A percentile compares a stretch with the other conserved stretches of the same genome.
Conservation (phyloP, 1,140 invertebrate genomes). For the Coelopa frigida region DNA sequence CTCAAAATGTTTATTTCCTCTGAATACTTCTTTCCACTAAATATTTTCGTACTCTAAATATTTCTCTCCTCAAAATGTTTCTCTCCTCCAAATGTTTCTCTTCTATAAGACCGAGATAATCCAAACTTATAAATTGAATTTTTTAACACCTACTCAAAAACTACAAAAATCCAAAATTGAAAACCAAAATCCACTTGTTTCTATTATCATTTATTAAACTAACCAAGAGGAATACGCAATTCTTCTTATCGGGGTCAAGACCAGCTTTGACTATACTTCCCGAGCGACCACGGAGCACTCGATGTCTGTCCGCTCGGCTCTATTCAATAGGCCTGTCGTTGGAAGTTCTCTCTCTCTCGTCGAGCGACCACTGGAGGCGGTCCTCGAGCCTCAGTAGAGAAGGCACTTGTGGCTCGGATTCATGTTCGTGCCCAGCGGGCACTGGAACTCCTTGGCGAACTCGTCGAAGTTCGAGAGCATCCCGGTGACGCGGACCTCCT, state of each 20-base stretch:
- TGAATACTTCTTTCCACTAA: neutral
- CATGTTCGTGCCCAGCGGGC: slow-evolving; percentile 68
- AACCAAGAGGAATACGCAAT: no score
- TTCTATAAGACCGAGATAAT: neutral
- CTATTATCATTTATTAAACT: neutral
- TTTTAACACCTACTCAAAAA: neutral
- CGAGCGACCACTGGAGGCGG: no score
- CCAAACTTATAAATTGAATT: neutral
- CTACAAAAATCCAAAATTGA: neutral
- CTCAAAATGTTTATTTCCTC: neutral
- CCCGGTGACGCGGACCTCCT: slow-evolving; percentile 74
- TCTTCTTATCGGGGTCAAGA: no score
- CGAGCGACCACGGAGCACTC: no score
- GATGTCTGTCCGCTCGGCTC: no score
- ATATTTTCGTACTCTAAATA: neutral
- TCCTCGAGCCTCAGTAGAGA: slow-evolving; percentile 47
- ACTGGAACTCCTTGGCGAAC: slow-evolving; percentile 79
- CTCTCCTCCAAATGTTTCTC: neutral
- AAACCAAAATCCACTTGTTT: neutral
- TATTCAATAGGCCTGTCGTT: no score
- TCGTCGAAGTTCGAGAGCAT: slow-evolving; percentile 79
- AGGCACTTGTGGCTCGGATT: slow-evolving; percentile 83
- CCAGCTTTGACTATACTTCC: no score
- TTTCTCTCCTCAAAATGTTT: neutral
- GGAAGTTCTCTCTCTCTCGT: no score